These are phyloP conservation scores for Atherix ibis DNA, from an alignment of 2,888 invertebrate genomes.

Conservation along the genomic window DNA sequence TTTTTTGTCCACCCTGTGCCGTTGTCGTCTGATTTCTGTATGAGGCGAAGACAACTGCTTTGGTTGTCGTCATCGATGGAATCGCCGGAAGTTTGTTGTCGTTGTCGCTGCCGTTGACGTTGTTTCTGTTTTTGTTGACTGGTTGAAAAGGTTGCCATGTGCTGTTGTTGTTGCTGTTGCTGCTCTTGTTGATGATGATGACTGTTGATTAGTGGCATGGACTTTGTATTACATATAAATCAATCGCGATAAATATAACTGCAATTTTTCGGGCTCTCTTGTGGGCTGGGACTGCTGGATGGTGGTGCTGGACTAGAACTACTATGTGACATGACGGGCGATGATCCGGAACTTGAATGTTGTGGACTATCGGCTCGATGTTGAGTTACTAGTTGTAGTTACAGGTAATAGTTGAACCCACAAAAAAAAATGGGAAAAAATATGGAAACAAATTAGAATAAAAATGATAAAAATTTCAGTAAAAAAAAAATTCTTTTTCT, in stretches of 20 bases:
- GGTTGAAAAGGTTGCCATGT: not conserved
- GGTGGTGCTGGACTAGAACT: conserved; percentile 35
- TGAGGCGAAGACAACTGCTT: too few relatives aligned
- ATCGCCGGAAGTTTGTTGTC: conserved; percentile 11
- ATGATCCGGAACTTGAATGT: conserved; percentile 34
- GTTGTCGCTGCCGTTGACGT: conserved; percentile 9
- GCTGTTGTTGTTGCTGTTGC: conserved; percentile 1
- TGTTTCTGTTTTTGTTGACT: conserved; percentile 5
- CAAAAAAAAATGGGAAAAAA: conserved; percentile 1
- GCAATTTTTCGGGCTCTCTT: conserved; percentile 35
- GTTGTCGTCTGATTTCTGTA: too few relatives aligned
- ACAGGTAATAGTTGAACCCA: conserved; percentile 10
- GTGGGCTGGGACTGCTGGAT: conserved; percentile 35
- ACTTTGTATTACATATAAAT: conserved; percentile 34
- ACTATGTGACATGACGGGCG: conserved; percentile 34
- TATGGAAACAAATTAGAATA: too few relatives aligned
- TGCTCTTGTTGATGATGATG: not conserved
- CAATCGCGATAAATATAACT: conserved; percentile 36
- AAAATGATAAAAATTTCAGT: too few relatives aligned
- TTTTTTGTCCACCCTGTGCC: too few relatives aligned
- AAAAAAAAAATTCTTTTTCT: too few relatives aligned
- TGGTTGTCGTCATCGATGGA: conserved; percentile 6
- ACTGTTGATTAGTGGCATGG: conserved; percentile 27
- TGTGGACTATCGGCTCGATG: conserved; percentile 35
- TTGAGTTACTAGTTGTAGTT: conserved; percentile 35